Evolutionary conservation across 2,113 vertebrate species (phyloP), one percentile per base, ranked within the genome.

Genomic region (Carassius auratus): DNA sequence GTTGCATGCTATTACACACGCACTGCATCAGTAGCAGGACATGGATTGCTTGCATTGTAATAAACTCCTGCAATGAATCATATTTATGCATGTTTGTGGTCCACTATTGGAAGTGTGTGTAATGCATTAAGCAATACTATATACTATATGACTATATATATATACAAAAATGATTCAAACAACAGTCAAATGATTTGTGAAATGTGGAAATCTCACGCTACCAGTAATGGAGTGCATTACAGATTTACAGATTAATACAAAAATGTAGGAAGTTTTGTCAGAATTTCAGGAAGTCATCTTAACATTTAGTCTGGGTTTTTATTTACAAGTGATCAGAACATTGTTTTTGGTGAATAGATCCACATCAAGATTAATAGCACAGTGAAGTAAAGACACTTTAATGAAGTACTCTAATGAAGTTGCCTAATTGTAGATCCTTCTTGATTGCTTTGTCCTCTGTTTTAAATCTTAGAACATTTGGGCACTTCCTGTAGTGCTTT

Each of bases 401-500:
- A 30, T 30, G 30, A 48, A 13, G 21, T 7, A 7, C 5, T 75
- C 2, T 75, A n/a, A n/a, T n/a, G n/a, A n/a, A n/a, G n/a, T n/a
- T 75, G 73, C 21, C n/a, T 75, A 50, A 50, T 75, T 75, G 73
- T 48, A 50, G n/a, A 50, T 23, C 1, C 10, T 74, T 75, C 10
- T 48, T 50, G 73, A 23, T 75, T 75, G 73, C 42, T 3, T 23
- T 45, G 12, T 75, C n/a, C 73, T 26, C 42, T 50, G 50, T 75
- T 75, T 75, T 45, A 75, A 50, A 48, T 75, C 42, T 75, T 45
- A 42, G 52, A 77, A 76, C 77, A 89, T 75, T 74, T 81, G 80
- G 86, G 30, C 86, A 86, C 82, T 79, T 86, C 48, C 55, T 68
- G 59, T 71, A 80, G 57, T 50, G 21, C 33, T 83, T 75, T 83